Conservation (phyloP, 2,113 vertebrate species). For the Australoheros scitulus region DNA sequence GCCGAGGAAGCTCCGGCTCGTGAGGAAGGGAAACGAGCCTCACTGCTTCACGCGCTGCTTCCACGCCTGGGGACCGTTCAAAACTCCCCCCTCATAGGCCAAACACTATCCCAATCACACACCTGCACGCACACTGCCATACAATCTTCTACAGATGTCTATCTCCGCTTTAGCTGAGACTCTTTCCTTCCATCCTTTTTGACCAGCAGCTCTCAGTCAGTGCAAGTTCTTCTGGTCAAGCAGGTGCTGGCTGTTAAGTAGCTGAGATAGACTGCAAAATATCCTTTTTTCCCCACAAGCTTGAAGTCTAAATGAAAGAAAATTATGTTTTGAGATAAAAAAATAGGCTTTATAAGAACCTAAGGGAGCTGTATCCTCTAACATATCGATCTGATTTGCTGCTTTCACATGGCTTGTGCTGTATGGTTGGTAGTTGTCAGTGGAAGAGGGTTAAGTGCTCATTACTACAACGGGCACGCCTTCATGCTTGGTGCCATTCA, state of each 20-base stretch:
- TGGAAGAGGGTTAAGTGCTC: not conserved
- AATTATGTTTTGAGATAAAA: conserved; percentile 36
- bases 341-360: conserved; percentile 52
- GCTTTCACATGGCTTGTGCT: conserved; percentile 30
- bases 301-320: conserved; percentile 26
- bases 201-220: not conserved
- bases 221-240: not conserved
- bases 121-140: conserved; percentile 39
- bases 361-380: conserved; percentile 20
- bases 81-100: conserved; percentile 82
- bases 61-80: conserved; percentile 94
- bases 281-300: not conserved
- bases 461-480: not conserved
- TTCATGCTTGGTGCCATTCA: conserved; percentile 21
- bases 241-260: not conserved
- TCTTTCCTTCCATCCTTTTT: not conserved
- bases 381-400: conserved; percentile 45
- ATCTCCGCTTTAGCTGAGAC: conserved; percentile 13
- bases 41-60: conserved; percentile 95
- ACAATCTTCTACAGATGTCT: conserved; percentile 24
- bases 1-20: conserved; percentile 92
- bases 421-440: not conserved
- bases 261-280: not conserved
- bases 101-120: not conserved
- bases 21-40: conserved; percentile 95